These are phyloP conservation scores for Polyploca ridens DNA, from an alignment of 2,888 invertebrate species.

Conservation along the genomic window DNA sequence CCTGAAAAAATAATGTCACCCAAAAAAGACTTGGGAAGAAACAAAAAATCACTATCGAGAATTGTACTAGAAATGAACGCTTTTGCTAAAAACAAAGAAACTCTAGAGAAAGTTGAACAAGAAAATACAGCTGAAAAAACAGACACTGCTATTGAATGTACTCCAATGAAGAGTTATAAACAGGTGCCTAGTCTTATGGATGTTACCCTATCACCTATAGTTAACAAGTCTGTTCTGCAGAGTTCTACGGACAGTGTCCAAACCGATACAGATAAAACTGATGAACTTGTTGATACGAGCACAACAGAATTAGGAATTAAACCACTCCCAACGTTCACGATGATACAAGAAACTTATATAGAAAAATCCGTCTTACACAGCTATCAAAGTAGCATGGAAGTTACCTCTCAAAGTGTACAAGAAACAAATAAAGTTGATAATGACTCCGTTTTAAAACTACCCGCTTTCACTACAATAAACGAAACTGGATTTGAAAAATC, in stretches of 20 bases:
- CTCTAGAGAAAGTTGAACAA: constrained; percentile 40
- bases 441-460: constrained; percentile 39
- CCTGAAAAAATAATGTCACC: constrained; percentile 75
- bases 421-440: constrained; percentile 36
- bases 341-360: constrained; percentile 56
- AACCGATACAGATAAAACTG: constrained; percentile 39
- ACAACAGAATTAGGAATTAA: constrained; percentile 37
- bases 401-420: constrained; percentile 45
- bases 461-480: constrained; percentile 57
- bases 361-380: constrained; percentile 69
- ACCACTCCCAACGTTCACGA: constrained; percentile 59
- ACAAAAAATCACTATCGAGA: constrained; percentile 70
- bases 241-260: constrained; percentile 62
- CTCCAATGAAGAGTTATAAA: constrained; percentile 68
- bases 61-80: constrained; percentile 76
- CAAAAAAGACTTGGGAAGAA: constrained; percentile 57
- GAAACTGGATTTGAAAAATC: constrained; percentile 65
- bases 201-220: constrained; percentile 73
- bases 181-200: constrained; percentile 63
- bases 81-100: constrained; percentile 67
- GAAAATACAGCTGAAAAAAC: constrained; percentile 42
- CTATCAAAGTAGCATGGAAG: constrained; percentile 60
- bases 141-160: constrained; percentile 61
- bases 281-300: constrained; percentile 42
- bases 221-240: constrained; percentile 69